These are phyloP conservation scores for Bos taurus DNA, from an alignment of 2,113 vertebrate genomes.

Conservation along the genomic window ARS-UCD2.0 NC_037331.1:85227001-85227500, in stretches of 20 bases:
- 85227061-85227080: background rate
- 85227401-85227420: background rate
- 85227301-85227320: background rate
- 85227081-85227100: background rate
- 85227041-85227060: background rate
- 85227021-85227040: background rate
- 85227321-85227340: background rate
- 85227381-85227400: background rate
- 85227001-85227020: background rate
- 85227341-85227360: background rate
- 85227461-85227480: conserved; percentile 39
- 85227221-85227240: background rate
- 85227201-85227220: background rate
- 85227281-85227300: background rate
- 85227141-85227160: background rate
- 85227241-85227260: background rate
- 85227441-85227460: background rate
- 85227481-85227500: conserved; percentile 32
- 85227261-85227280: background rate
- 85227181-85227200: background rate
- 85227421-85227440: background rate
- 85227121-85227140: background rate
- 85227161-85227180: background rate
- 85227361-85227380: background rate
- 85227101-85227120: background rate